Evolutionary conservation across 1,140 invertebrate species (phyloP).

Genomic region (Brachionus sp.): DNA sequence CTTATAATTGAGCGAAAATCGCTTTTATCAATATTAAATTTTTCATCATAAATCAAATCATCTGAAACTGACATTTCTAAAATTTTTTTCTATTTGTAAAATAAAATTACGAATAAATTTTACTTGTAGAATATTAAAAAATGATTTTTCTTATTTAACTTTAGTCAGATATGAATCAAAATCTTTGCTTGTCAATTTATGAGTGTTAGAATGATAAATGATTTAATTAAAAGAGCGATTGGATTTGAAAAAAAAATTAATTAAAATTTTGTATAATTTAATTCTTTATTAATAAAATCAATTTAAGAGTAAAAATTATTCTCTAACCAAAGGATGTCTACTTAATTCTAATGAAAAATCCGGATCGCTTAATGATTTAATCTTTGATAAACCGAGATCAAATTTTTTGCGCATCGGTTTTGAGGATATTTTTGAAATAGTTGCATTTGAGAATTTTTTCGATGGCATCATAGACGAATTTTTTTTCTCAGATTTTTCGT

Average conservation of each 20-base stretch:
- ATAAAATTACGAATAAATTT: too few relatives aligned
- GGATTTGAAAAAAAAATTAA: background rate
- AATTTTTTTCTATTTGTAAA: too few relatives aligned
- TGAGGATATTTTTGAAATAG: background rate
- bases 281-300: background rate
- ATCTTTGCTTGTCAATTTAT: too few relatives aligned
- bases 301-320: background rate
- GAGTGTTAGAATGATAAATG: too few relatives aligned
- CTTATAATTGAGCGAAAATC: too few relatives aligned
- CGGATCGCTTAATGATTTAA: conserved; percentile 10
- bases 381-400: background rate
- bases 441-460: background rate
- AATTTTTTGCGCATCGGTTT: background rate
- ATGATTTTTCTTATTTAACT: background rate
- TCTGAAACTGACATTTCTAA: too few relatives aligned
- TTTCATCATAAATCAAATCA: too few relatives aligned
- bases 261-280: background rate
- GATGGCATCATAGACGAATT: background rate
- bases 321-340: conserved; percentile 14
- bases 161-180: too few relatives aligned
- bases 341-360: background rate
- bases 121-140: too few relatives aligned
- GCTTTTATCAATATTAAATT: too few relatives aligned
- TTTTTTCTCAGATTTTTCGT: background rate
- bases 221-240: background rate